Evolutionary conservation across 2,888 invertebrate species (phyloP), one percentile per base, ranked within the genome.

Genomic region (Eupithecia dodoneata): DNA sequence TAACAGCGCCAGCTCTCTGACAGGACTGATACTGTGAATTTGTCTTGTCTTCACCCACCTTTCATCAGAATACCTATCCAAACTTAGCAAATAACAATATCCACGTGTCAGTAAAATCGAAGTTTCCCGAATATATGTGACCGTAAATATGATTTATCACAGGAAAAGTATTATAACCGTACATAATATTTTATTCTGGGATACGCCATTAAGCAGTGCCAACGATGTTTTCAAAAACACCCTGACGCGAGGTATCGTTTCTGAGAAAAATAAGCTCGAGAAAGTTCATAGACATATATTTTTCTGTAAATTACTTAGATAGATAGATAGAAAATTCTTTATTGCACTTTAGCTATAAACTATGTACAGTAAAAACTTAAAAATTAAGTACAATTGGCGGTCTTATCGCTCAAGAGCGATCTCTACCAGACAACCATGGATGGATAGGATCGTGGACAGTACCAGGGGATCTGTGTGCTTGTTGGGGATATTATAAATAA

Each of bases 131-230:
- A 79, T 80, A 75, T 79, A 81, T 79, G 81, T 72, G 80, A 70
- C 76, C 76, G 77, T 80, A 79, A 80, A 79, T 70, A 71, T 52
- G 76, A 82, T 83, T 80, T 82, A 82, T 78, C 78, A 77, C 80
- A 82, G 81, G 83, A 85, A 85, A 84, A 80, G 84, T 83, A 83
- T 85, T 88, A 86, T 86, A 85, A 86, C 85, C 75, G 79, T 85
- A 85, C 84, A 87, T 85, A 82, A 84, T 85, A 84, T 85, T 59
- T 85, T 85, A 85, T 85, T 82, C 79, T 80, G 81, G 76, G 83
- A 83, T 83, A 85, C 80, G 81, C 83, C 85, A 84, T 87, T 85
- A 81, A 85, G 81, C 85, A 84, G 76, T 55, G 71, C 49, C 49
- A 55, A 72, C 72, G 41, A 66, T 76, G 75, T 76, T 76, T 75